Evolutionary conservation across 1,140 invertebrate genomes (phyloP), one percentile per base, ranked within the genome.

Genomic region (Archivesica marissinica): DNA sequence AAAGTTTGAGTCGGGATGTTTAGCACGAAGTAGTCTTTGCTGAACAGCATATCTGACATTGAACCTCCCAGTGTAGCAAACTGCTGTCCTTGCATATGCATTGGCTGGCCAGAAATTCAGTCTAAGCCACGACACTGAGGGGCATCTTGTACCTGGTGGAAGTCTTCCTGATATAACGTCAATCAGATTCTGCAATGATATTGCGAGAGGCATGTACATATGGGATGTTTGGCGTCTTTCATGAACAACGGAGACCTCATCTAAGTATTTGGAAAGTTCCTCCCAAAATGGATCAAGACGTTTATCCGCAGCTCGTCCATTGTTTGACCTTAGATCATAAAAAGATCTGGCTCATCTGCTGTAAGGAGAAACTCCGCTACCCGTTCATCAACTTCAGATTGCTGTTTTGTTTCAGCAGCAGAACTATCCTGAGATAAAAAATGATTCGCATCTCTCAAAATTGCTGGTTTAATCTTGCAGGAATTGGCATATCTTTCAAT

Each of bases 201-300:
- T 52, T 1, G 25, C 50, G 4, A 52, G 54, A 6, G 47, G 70
- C 47, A 75, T 52, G 70, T 75, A 75, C 0, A 17, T 39, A 7
- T 28, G 2, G 35, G 50, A 23, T 2, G 41, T 33, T 9, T 75
- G 35, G 15, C 70, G n/a, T 52, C 70, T 6, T 30, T 75, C 70
- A 52, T 75, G 41, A 2, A 75, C 70, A 6, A 79, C 59, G 33
- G 20, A 28, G 11, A 23, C 41, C 38, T 85, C 76, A 39, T 85
- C 52, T 54, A 85, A 39, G 50, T 85, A 85, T 2, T 7, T 56
- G 25, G 78, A 15, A 20, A 79, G 75, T 70, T 78, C 83, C 17
- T 85, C 28, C 83, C 83, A 85, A 79, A 85, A 85, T 23, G 75
- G 28, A 70, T 85, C 64, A 47, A 72, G 52, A 35, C 66, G 47